Conservation (phyloP, 2,113 vertebrate species). For the Cyanistes caeruleus region DNA sequence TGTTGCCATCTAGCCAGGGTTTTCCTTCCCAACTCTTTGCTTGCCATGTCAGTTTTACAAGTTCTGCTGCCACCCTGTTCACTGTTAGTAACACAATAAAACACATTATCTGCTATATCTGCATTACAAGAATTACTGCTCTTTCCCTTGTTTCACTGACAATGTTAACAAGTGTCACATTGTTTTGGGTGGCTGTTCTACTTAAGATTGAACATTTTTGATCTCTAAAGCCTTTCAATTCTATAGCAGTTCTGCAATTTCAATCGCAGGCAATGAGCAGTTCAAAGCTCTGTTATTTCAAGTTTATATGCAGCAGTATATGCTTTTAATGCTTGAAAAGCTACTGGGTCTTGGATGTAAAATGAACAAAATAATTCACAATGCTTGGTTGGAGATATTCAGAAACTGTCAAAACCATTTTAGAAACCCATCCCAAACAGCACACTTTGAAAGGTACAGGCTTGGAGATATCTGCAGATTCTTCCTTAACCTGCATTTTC, state of each 20-base stretch:
- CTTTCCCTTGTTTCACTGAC: background rate
- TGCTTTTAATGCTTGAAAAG: constrained; percentile 52
- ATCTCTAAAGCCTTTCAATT: background rate
- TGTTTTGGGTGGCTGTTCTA: background rate
- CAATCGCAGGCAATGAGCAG: constrained; percentile 26
- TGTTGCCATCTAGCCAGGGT: background rate
- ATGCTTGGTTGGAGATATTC: constrained; percentile 32
- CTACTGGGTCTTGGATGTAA: constrained; percentile 47
- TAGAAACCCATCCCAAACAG: constrained; percentile 55
- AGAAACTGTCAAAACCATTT: constrained; percentile 51
- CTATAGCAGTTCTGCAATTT: background rate
- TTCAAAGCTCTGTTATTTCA: constrained; percentile 53
- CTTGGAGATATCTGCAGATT: constrained; percentile 29
- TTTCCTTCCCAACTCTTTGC: background rate
- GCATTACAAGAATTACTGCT: background rate
- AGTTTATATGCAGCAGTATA: constrained; percentile 42
- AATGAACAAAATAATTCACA: constrained; percentile 66
- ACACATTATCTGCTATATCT: background rate
- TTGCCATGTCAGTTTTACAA: background rate
- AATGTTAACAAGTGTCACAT: background rate
- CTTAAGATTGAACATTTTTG: background rate
- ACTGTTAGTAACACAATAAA: background rate
- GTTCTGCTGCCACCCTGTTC: background rate
- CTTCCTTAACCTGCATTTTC: constrained; percentile 54
- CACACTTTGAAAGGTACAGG: constrained; percentile 14